phyloP scores from a whole-genome alignment of 2,113 vertebrate genomes.

The Rhinolophus ferrumequinum region DNA sequence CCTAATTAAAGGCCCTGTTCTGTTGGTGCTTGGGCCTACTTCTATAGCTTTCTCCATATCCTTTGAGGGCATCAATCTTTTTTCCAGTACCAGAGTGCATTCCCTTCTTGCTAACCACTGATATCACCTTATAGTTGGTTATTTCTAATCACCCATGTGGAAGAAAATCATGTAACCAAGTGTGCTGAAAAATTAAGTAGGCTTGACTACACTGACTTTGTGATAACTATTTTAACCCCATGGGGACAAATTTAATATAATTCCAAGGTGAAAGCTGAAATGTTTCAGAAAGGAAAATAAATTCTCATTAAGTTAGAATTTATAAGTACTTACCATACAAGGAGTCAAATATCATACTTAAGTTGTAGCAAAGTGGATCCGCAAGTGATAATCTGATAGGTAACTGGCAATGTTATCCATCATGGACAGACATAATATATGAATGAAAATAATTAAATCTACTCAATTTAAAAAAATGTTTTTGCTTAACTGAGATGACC shows the following conservation, averaged over 20 bases:
- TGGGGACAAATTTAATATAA: not conserved
- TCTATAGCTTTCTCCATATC: not conserved
- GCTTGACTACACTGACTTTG: not conserved
- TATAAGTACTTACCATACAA: slow-evolving; percentile 11
- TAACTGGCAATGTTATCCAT: not conserved
- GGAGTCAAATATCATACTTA: not conserved
- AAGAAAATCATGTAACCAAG: not conserved
- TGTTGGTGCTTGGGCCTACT: not conserved
- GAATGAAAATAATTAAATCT: slow-evolving; percentile 9
- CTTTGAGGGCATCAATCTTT: not conserved
- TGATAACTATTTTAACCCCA: slow-evolving; percentile 27
- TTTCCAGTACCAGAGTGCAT: not conserved
- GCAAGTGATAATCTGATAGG: not conserved
- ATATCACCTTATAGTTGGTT: not conserved
- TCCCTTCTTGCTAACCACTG: not conserved
- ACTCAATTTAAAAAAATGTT: not conserved
- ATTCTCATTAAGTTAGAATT: not conserved
- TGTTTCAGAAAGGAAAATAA: slow-evolving; percentile 28
- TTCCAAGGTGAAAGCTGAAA: slow-evolving; percentile 27
- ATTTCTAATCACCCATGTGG: not conserved
- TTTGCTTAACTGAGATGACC: not conserved
- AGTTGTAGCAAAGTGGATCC: not conserved
- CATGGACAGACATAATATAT: not conserved
- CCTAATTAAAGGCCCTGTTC: not conserved
- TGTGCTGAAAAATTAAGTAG: slow-evolving; percentile 36